A percentile compares a stretch with the other conserved stretches of the same genome.
Evolutionary conservation across 2,113 vertebrate species (phyloP).

Genomic region (Cyprinus carpio): DNA sequence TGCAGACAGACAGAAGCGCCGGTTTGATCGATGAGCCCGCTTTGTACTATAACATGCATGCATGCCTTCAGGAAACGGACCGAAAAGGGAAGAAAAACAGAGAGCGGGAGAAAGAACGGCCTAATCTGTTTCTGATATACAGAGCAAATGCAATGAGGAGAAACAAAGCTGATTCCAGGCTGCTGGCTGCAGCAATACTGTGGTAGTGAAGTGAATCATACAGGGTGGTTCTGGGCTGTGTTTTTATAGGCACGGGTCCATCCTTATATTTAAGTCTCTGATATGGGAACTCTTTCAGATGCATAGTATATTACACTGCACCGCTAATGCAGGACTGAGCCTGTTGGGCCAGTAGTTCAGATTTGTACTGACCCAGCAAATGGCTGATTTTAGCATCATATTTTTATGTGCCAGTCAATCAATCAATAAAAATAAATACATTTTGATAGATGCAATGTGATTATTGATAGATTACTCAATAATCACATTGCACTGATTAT

Average conservation of each 20-base stretch:
- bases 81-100: not conserved
- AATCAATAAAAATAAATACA: too few relatives aligned
- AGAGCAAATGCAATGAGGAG: conserved; percentile 32
- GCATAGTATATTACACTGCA: not conserved
- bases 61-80: conserved; percentile 22
- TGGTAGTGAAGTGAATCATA: conserved; percentile 12
- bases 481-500: not conserved
- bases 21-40: conserved; percentile 52
- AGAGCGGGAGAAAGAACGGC: conserved; percentile 17
- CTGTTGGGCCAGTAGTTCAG: not conserved
- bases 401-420: too few relatives aligned
- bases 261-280: conserved; percentile 8
- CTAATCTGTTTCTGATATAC: conserved; percentile 58
- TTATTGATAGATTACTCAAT: too few relatives aligned
- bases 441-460: too few relatives aligned
- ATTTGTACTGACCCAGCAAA: not conserved
- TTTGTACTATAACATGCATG: conserved; percentile 30
- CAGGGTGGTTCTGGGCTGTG: not conserved
- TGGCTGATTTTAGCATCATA: too few relatives aligned
- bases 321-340: not conserved
- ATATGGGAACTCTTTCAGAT: conserved; percentile 13
- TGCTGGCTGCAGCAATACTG: conserved; percentile 23
- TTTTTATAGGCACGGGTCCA: not conserved
- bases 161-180: conserved; percentile 29
- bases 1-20: conserved; percentile 24